Evolutionary conservation across 2,888 invertebrate genomes (phyloP).

Genomic region (Phyto melanocephala): DNA sequence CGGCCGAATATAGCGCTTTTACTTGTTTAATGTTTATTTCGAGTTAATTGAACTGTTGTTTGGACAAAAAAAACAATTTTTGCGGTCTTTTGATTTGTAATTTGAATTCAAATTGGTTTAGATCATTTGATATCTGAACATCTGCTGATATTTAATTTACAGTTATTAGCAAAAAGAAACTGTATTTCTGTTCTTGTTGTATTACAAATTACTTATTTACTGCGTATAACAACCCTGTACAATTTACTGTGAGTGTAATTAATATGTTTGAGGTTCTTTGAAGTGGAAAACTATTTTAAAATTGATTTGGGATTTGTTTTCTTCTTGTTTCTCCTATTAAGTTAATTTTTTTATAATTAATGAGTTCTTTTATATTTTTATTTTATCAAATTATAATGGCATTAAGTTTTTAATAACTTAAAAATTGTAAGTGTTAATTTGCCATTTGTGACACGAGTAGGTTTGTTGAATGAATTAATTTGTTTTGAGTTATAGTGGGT

Average conservation of each 20-base stretch:
- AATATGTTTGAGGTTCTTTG: constrained; percentile 36
- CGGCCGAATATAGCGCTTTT: no score
- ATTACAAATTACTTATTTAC: constrained; percentile 26
- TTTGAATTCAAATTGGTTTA: constrained; percentile 5
- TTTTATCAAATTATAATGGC: constrained; percentile 2
- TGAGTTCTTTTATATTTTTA: not conserved
- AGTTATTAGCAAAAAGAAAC: not conserved
- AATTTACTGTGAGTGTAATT: constrained; percentile 36
- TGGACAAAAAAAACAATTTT: not conserved
- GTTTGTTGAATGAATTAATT: constrained; percentile 17
- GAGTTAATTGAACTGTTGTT: constrained; percentile 33
- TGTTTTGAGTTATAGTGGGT: not conserved
- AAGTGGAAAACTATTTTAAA: constrained; percentile 49
- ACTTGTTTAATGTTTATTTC: no score
- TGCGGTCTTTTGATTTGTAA: constrained; percentile 44
- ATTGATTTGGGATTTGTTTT: not conserved
- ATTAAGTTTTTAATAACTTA: not conserved
- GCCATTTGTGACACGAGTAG: not conserved
- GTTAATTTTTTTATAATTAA: not conserved
- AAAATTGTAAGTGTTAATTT: not conserved
- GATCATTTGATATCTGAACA: constrained; percentile 52
- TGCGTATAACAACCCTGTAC: no score
- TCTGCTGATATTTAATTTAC: constrained; percentile 41
- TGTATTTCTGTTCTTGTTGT: not conserved
- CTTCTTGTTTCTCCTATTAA: no score